phyloP scores from a whole-genome alignment of 2,888 invertebrate genomes.

The Steinernema hermaphroditum region DNA sequence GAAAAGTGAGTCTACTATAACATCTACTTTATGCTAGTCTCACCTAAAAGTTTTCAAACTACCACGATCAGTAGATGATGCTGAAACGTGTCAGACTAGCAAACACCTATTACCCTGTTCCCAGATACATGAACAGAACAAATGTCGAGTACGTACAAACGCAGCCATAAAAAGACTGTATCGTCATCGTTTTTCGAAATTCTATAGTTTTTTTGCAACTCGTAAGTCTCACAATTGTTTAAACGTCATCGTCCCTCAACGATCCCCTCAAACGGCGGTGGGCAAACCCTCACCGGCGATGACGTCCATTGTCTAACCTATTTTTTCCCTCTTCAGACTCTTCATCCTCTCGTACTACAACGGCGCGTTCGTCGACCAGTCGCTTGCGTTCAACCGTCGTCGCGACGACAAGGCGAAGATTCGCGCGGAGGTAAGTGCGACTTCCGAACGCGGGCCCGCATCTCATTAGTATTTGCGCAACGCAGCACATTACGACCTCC shows the following conservation, averaged over 20 bases:
- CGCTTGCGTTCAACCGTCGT: conserved; percentile 85
- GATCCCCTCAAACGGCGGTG: not conserved
- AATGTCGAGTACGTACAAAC: too few relatives aligned
- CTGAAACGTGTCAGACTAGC: too few relatives aligned
- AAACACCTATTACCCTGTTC: too few relatives aligned
- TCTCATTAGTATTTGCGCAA: not conserved
- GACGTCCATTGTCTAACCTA: not conserved
- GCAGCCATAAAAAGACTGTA: too few relatives aligned
- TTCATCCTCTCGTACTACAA: conserved; percentile 93
- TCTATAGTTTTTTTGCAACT: not conserved
- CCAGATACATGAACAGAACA: too few relatives aligned
- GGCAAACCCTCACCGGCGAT: not conserved
- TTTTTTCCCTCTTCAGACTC: conserved; percentile 69
- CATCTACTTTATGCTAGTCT: too few relatives aligned
- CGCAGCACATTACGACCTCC: not conserved
- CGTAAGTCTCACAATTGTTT: not conserved
- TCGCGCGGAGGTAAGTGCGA: conserved; percentile 58
- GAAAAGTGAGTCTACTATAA: conserved; percentile 71
- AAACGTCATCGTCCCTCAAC: not conserved
- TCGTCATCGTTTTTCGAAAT: not conserved
- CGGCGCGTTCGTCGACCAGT: conserved; percentile 87
- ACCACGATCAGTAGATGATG: too few relatives aligned
- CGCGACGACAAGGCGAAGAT: conserved; percentile 73
- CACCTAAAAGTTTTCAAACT: too few relatives aligned
- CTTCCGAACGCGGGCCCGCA: not conserved